Evolutionary conservation across 1,140 invertebrate genomes (phyloP), one percentile per base, ranked within the genome.

Genomic region (Trichoplusia ni): DNA sequence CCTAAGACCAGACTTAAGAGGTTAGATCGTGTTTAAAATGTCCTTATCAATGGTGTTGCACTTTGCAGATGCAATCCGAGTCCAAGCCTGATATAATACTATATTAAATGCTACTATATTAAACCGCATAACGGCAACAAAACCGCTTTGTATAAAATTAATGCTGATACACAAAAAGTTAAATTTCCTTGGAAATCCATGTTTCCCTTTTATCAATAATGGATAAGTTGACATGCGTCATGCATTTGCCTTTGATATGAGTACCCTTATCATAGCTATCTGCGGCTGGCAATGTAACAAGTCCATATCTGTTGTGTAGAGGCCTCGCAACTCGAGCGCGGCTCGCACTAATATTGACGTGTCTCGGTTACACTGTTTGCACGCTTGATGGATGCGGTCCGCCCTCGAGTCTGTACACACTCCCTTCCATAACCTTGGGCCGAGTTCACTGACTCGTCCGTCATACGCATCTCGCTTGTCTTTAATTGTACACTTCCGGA

Each of bases 401-500:
- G 82, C 69, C 68, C 65, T 64, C 64, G 63, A 51, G 67, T 68
- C 58, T 79, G 75, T 81, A 79, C 76, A 67, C 75, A 64, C 70
- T 77, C 74, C 69, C 75, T 65, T 72, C 64, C 67, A 67, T 79
- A 81, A 82, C 82, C 84, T 85, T 84, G 82, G 56, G 44, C 42
- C 13, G 75, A 67, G 84, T 81, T 85, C 82, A 81, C 33, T 80
- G 80, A 82, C 81, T 77, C 53, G 67, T 46, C 51, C 53, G 33
- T 71, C 61, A 72, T 61, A 67, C 69, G 69, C 64, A 75, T 73
- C 69, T 53, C 67, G 67, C 44, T 60, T 62, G 64, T 59, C 47
- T 80, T 70, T 76, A 82, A 79, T 79, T 79, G 76, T 77, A 62
- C 68, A 69, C 67, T 83, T 86, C 84, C 84, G 82, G 75, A 62